A percentile compares a stretch with the other conserved stretches of the same genome.
Evolutionary conservation across 2,888 invertebrate genomes (phyloP).

Genomic region (Thalpophila matura): DNA sequence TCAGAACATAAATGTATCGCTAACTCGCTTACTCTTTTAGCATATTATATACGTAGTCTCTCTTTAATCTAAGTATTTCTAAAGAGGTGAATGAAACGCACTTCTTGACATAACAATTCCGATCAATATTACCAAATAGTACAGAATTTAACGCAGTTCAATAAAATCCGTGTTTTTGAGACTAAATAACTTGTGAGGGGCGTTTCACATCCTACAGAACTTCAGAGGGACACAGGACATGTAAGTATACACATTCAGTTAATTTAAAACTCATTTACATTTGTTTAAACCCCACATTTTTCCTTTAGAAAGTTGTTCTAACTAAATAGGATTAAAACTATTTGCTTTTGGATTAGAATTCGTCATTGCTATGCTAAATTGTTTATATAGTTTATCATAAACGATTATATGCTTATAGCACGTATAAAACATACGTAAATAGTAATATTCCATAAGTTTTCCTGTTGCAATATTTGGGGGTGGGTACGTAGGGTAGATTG

Average conservation of each 20-base stretch:
- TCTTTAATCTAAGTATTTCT: neutral
- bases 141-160: no score
- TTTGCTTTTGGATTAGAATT: conserved; percentile 48
- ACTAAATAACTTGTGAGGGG: conserved; percentile 44
- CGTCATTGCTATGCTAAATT: conserved; percentile 5
- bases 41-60: neutral
- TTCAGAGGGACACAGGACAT: conserved; percentile 24
- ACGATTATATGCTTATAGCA: neutral
- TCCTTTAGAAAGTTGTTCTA: conserved; percentile 46
- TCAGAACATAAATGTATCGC: neutral
- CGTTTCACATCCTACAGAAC: conserved; percentile 33
- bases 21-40: neutral
- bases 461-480: neutral
- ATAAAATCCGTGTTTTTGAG: conserved; percentile 57
- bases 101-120: conserved; percentile 34
- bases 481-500: conserved; percentile 12
- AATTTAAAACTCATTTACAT: neutral
- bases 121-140: no score
- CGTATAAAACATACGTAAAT: neutral
- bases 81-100: conserved; percentile 31
- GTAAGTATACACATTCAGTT: conserved; percentile 43
- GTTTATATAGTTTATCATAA: neutral
- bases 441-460: conserved; percentile 5
- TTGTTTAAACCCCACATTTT: neutral
- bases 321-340: conserved; percentile 10